Percentiles rank a stretch among this genome's conserved stretches.
Evolutionary conservation across 2,797 vertebrate genomes (phyloP).

Genomic region (Lagorchestes hirsutus): DNA sequence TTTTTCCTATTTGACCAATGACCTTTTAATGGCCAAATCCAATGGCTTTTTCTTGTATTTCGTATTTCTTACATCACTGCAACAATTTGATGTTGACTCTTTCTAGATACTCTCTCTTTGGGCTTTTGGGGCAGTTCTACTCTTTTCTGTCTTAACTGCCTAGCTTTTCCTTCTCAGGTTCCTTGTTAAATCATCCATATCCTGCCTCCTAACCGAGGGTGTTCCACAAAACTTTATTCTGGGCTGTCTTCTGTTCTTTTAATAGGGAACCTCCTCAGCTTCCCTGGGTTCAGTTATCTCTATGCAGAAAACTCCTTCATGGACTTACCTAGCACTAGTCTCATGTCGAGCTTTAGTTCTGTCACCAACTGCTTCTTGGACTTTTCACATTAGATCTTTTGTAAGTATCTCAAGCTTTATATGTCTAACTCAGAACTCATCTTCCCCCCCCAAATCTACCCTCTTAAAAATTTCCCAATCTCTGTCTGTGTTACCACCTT

Average conservation of each 20-base stretch:
- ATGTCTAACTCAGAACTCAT: not conserved
- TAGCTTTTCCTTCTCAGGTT: not conserved
- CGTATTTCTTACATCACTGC: not conserved
- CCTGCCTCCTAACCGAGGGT: not conserved
- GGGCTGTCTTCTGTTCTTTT: not conserved
- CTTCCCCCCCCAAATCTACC: not conserved
- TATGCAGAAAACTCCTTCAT: not conserved
- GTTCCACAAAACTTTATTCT: not conserved
- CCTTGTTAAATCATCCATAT: not conserved
- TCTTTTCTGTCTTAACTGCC: not conserved
- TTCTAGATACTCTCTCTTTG: not conserved
- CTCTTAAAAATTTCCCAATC: not conserved
- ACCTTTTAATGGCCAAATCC: not conserved
- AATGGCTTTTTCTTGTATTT: not conserved
- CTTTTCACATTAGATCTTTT: not conserved
- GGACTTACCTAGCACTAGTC: not conserved
- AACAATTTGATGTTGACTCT: not conserved
- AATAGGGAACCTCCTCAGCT: not conserved
- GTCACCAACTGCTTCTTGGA: not conserved
- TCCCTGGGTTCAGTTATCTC: too few relatives aligned
- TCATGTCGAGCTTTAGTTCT: not conserved
- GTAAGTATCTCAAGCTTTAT: not conserved
- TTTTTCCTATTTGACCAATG: not conserved
- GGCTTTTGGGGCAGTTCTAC: not conserved
- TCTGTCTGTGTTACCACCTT: not conserved